Conservation (phyloP, 64 coral and sea anemone species). For the Pocillopora verrucosa region DNA sequence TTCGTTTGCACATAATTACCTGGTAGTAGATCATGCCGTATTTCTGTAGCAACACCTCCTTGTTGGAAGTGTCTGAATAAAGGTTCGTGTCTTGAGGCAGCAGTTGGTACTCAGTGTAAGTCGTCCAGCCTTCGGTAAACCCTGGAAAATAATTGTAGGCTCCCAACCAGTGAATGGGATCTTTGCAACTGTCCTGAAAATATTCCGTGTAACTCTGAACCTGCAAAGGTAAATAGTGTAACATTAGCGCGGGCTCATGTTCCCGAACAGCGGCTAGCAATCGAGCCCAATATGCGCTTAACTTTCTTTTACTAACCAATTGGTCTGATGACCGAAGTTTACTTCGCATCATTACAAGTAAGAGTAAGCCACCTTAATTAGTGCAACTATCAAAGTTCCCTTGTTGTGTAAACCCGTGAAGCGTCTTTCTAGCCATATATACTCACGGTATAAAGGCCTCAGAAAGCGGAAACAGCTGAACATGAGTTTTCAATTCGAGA, state of each 20-base stretch:
- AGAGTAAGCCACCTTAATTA: too few species aligned
- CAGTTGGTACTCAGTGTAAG: background rate
- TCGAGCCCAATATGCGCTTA: too few species aligned
- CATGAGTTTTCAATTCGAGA: too few species aligned
- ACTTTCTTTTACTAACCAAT: too few species aligned
- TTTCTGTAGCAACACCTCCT: slow-evolving; percentile 5
- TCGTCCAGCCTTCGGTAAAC: slow-evolving; percentile 34
- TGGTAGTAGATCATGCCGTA: slow-evolving; percentile 43
- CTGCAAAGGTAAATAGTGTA: background rate
- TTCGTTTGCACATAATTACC: slow-evolving; percentile 2
- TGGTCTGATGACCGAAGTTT: too few species aligned
- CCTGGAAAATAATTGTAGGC: background rate
- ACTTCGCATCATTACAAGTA: too few species aligned
- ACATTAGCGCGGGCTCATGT: background rate
- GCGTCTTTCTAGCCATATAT: too few species aligned
- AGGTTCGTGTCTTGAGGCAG: background rate
- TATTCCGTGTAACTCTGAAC: slow-evolving; percentile 36
- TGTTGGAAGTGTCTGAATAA: background rate
- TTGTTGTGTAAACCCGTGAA: too few species aligned
- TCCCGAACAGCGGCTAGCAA: too few species aligned
- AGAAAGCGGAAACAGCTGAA: too few species aligned
- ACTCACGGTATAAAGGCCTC: too few species aligned
- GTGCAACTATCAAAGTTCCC: too few species aligned
- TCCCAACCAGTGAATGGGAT: slow-evolving; percentile 28
- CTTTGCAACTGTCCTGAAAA: slow-evolving; percentile 21